Percentiles rank a stretch among this genome's conserved stretches.
These are phyloP conservation scores for Tragelaphus oryx DNA, from an alignment of 2,797 vertebrate species.

Conservation along the genomic window DNA sequence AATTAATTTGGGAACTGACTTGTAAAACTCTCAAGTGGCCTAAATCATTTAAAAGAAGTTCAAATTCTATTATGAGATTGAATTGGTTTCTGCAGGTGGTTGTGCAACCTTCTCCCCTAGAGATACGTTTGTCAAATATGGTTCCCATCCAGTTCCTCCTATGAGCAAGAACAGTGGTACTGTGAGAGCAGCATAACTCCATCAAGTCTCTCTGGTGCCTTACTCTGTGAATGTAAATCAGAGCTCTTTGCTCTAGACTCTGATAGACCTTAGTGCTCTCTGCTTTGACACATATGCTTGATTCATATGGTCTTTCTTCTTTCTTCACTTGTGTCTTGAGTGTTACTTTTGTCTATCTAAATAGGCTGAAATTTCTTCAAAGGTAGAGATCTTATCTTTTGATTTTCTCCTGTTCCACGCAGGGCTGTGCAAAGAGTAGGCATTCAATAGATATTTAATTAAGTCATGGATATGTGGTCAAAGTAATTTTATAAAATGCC, in stretches of 20 bases:
- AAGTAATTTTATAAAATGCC: background rate
- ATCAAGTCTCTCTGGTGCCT: background rate
- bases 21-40: slow-evolving; percentile 68
- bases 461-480: background rate
- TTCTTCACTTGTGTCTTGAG: background rate
- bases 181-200: background rate
- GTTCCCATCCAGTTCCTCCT: slow-evolving; percentile 51
- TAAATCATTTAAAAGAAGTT: slow-evolving; percentile 71
- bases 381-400: background rate
- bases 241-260: background rate
- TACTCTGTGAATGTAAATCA: slow-evolving; percentile 5
- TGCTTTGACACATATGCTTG: background rate
- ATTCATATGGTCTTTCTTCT: background rate
- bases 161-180: background rate
- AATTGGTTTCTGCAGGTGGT: slow-evolving; percentile 68
- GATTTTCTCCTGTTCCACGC: background rate
- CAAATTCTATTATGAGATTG: slow-evolving; percentile 65
- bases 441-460: slow-evolving; percentile 33
- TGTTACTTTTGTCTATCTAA: slow-evolving; percentile 6
- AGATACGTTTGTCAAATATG: slow-evolving; percentile 60
- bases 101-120: slow-evolving; percentile 42
- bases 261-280: background rate
- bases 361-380: slow-evolving; percentile 10
- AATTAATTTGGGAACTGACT: slow-evolving; percentile 72
- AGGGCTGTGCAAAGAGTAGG: background rate